Evolutionary conservation across 2,797 vertebrate genomes (phyloP), one percentile per base, ranked within the genome.

Genomic region (Paratrypauchen microcephalus): DNA sequence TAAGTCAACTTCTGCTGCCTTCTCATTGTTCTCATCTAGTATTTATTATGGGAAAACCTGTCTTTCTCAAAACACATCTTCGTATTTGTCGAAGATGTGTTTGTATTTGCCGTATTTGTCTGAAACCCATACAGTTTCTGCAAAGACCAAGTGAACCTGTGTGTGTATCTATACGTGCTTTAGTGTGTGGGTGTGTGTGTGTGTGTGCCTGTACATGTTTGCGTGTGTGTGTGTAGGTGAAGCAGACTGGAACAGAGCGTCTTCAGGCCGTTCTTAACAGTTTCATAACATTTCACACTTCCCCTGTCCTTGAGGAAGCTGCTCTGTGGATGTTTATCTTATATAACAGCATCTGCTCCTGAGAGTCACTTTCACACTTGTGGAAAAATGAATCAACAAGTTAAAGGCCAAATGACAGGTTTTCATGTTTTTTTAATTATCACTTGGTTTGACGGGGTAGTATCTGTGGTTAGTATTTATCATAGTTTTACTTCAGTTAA

Each of bases 221-320:
- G 32, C 28, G 5, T 19, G 48, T 23, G 55, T 23, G 55, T 36
- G 59, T 39, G 41, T 45, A 15, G 41, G 41, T 45, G 41, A 45
- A 45, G 32, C 59, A 39, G 32, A 60, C 30, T 16, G 47, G 41
- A 45, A 71, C 47, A 47, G 61, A 16, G n/a, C 73, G 72, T 70
- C 67, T 64, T 66, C 39, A 68, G 45, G 24, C n/a, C 54, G 41
- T 50, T 32, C n/a, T 55, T 41, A 79, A 70, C 5, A 0, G 21
- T 76, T 85, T 78, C 71, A 69, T 71, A 59, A 69, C 11, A 30
- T 60, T 56, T 83, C 41, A 68, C 71, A 80, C 80, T 85, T 88
- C 84, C 78, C 77, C 75, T 79, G 74, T 13, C 71, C 64, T 74
- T 83, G 80, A 81, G 82, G 80, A 86, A 85, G 70, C 70, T 70